Base-by-base conservation (phyloP, 2,113 vertebrate species). In the Neomonachus schauinslandi region DNA sequence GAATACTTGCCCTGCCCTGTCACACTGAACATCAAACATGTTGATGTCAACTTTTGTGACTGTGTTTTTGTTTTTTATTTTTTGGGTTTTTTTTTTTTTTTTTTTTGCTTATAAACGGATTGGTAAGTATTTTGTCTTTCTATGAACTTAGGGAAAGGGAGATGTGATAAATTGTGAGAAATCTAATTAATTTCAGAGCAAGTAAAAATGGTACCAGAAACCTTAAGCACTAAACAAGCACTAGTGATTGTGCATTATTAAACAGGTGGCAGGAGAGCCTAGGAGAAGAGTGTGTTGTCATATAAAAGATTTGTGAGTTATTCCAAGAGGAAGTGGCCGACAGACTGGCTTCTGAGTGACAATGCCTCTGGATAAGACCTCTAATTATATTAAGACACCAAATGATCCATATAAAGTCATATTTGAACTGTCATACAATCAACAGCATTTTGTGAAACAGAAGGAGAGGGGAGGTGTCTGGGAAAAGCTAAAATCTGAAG, bases 391-490 rank as follows among this genome's bases (percentile, higher is more conserved):
- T 1, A 26, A 74, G 19, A 46, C 5, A 15, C 8, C n/a, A 53
- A 91, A 39, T 12, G 22, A 84, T 55, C 55, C 76, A 46, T 55
- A 16, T 28, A 53, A 81, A 61, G 57, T 13, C 49, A 4, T 26
- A 49, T 67, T 21, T 49, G 24, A n/a, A 42, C 59, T 57, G 28
- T 76, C 51, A 33, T 33, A 77, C 9, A 3, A 14, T 39, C 42
- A 91, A 36, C 5, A 80, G 42, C 82, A 42, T 42, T 74, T 53
- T 39, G 55, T 42, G 7, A 57, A 76, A 71, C 18, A 74, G 33
- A 8, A 26, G 4, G 13, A 19, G 4, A 21, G 6, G 19, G 24
- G 22, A 36, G 5, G 0, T 1, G 8, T 61, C 55, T 51, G 4
- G 55, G 24, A 71, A 49, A 14, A 42, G 51, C 13, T 80, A 22